A percentile compares a stretch with the other conserved stretches of the same genome.
These are phyloP conservation scores for Gymnopithys bicolor DNA, from an alignment of 2,797 vertebrate species.

Conservation along the genomic window DNA sequence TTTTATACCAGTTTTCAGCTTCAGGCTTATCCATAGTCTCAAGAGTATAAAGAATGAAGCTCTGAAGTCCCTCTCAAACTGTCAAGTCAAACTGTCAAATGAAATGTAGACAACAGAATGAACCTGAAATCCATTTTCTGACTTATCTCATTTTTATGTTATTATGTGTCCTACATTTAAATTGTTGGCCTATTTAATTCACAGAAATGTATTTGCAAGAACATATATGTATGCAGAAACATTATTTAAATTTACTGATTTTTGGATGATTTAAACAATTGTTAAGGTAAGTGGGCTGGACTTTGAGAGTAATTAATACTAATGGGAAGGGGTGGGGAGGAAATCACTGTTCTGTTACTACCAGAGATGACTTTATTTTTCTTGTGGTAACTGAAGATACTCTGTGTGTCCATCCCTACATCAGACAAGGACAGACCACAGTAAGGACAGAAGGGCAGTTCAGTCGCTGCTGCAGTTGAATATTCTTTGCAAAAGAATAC, in stretches of 20 bases:
- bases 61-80: constrained; percentile 81
- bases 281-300: neutral
- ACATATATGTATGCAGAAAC: neutral
- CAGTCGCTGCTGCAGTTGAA: neutral
- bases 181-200: neutral
- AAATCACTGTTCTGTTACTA: neutral
- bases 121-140: constrained; percentile 47
- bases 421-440: neutral
- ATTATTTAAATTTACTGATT: neutral
- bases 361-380: neutral
- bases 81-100: constrained; percentile 93
- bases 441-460: neutral
- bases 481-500: neutral
- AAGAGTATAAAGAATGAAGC: constrained; percentile 77
- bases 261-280: neutral
- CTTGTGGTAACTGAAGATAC: neutral
- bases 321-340: neutral
- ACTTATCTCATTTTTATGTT: neutral
- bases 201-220: neutral
- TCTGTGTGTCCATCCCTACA: neutral
- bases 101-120: constrained; percentile 82
- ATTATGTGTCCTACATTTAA: neutral
- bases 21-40: constrained; percentile 84
- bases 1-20: constrained; percentile 81
- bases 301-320: neutral